phyloP scores from a whole-genome alignment of 1,140 invertebrate genomes.

The Galleria mellonella region DNA sequence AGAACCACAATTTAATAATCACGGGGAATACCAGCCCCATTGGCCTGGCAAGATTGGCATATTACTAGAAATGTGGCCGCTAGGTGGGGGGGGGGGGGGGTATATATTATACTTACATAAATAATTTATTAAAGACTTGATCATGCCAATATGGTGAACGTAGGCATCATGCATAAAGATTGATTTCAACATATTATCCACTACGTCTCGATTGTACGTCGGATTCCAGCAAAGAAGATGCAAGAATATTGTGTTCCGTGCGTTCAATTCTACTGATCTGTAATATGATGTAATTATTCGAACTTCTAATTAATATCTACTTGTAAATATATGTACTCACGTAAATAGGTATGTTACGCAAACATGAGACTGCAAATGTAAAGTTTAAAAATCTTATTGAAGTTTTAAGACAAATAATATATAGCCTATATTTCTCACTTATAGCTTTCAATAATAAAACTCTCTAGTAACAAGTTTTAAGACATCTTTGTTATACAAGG shows the following conservation, averaged over 20 bases:
- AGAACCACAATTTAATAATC: too few species aligned
- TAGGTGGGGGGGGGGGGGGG: too few species aligned
- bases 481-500: too few species aligned
- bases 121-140: slow-evolving; percentile 61
- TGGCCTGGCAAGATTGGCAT: too few species aligned
- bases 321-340: too few species aligned
- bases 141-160: slow-evolving; percentile 69
- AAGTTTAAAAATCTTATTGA: background rate
- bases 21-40: too few species aligned
- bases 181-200: slow-evolving; percentile 69
- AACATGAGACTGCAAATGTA: too few species aligned
- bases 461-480: too few species aligned
- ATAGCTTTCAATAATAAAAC: too few species aligned
- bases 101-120: slow-evolving; percentile 49
- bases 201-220: slow-evolving; percentile 58
- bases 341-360: too few species aligned
- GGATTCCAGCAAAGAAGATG: slow-evolving; percentile 73
- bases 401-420: background rate
- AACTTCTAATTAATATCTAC: background rate
- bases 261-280: slow-evolving; percentile 47
- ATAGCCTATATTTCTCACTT: too few species aligned
- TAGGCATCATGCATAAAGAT: slow-evolving; percentile 72
- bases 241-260: slow-evolving; percentile 74
- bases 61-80: too few species aligned
- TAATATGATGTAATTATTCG: slow-evolving; percentile 4